Percentiles rank a stretch among this genome's conserved stretches.
Conservation (phyloP, 2,888 invertebrate genomes). For the Podabrus alpinus region DNA sequence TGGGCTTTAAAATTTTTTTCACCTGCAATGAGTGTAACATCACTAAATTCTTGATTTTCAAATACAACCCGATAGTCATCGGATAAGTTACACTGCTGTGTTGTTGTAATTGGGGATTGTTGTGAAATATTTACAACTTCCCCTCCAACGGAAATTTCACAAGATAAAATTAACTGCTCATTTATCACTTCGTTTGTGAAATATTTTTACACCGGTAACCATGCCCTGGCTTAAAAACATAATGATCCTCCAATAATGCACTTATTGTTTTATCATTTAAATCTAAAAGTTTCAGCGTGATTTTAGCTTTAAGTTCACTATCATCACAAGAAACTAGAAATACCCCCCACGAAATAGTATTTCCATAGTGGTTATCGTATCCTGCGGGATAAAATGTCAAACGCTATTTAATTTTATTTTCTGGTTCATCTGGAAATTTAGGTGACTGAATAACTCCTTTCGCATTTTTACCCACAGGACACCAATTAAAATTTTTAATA, state of each 20-base stretch:
- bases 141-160: too few relatives aligned
- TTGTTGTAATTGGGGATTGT: too few relatives aligned
- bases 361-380: conserved; percentile 99
- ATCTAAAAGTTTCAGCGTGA: conserved; percentile 99
- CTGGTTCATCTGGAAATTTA: conserved; percentile 98
- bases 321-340: conserved; percentile 99
- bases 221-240: conserved; percentile 99
- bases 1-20: too few relatives aligned
- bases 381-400: conserved; percentile 99
- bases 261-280: conserved; percentile 99
- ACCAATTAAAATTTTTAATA: conserved; percentile 99
- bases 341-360: conserved; percentile 98
- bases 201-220: conserved; percentile 99
- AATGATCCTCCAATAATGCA: conserved; percentile 99
- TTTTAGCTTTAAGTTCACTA: conserved; percentile 99
- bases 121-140: too few relatives aligned
- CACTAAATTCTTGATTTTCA: too few relatives aligned
- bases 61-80: too few relatives aligned
- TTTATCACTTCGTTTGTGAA: conserved; percentile 87
- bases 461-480: conserved; percentile 99
- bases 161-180: too few relatives aligned
- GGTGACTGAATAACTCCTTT: too few relatives aligned
- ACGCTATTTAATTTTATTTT: conserved; percentile 99
- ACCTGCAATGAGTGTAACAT: too few relatives aligned
- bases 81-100: too few relatives aligned